These are phyloP conservation scores for Pitangus sulphuratus DNA, from an alignment of 2,797 vertebrate genomes.

Conservation along the genomic window DNA sequence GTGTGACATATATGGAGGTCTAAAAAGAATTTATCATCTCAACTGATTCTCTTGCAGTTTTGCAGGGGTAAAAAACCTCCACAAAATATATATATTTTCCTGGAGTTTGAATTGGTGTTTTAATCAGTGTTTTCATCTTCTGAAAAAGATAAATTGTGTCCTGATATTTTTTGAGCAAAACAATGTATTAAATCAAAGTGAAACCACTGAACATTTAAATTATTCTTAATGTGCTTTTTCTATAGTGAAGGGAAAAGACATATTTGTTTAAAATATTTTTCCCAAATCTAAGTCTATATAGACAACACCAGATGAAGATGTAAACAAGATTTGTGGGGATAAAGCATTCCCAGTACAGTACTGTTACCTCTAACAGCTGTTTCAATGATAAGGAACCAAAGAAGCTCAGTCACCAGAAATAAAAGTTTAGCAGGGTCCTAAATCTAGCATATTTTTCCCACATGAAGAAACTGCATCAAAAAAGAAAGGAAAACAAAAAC, in stretches of 20 bases:
- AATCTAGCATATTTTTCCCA: background rate
- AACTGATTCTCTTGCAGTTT: background rate
- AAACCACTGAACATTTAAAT: background rate
- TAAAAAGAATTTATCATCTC: background rate
- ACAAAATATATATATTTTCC: background rate
- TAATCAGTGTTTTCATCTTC: background rate
- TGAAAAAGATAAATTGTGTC: background rate
- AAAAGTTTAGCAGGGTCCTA: background rate
- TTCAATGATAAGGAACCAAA: background rate
- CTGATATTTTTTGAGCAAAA: background rate
- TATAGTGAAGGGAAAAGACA: background rate
- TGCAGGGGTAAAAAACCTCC: rapidly evolving
- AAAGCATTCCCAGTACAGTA: background rate
- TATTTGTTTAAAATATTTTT: background rate
- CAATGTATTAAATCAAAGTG: background rate
- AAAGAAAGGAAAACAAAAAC: background rate
- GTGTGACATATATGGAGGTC: background rate
- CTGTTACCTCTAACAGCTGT: background rate
- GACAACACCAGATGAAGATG: background rate
- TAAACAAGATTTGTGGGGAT: background rate
- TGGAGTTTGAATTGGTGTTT: background rate
- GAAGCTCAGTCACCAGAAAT: background rate
- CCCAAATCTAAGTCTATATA: background rate
- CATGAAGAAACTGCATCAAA: background rate
- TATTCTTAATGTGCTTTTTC: background rate